A percentile compares a stretch with the other conserved stretches of the same genome.
Conservation (phyloP, 2,888 invertebrate genomes). For the Junonia oenone region DNA sequence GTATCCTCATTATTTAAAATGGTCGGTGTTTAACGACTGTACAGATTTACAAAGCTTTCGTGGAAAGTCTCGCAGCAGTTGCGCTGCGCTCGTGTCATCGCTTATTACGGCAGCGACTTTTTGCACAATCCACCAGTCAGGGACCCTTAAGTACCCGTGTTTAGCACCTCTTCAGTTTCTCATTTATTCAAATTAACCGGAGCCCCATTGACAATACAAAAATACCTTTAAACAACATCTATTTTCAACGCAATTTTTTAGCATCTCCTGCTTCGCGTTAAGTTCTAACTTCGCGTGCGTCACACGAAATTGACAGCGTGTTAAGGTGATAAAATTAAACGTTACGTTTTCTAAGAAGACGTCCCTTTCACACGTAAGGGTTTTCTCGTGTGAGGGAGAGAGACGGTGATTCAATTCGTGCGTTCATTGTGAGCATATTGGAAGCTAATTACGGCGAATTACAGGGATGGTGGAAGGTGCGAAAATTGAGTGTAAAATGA, state of each 20-base stretch:
- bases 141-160: slow-evolving; percentile 33
- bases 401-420: slow-evolving; percentile 27
- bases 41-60: slow-evolving; percentile 26
- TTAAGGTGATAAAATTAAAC: slow-evolving; percentile 6
- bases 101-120: slow-evolving; percentile 27
- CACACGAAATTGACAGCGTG: slow-evolving; percentile 2
- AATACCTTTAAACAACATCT: slow-evolving; percentile 20
- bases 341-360: slow-evolving; percentile 27
- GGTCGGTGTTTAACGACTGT: slow-evolving; percentile 14
- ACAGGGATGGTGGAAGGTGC: slow-evolving; percentile 56
- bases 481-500: slow-evolving; percentile 67
- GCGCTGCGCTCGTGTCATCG: slow-evolving; percentile 28
- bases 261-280: slow-evolving; percentile 4
- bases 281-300: slow-evolving; percentile 15
- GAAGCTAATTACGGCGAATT: slow-evolving; percentile 55
- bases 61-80: slow-evolving; percentile 29
- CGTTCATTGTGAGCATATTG: slow-evolving; percentile 30
- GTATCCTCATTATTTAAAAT: slow-evolving; percentile 24
- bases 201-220: slow-evolving; percentile 31
- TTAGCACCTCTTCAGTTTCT: slow-evolving; percentile 38
- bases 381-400: slow-evolving; percentile 23
- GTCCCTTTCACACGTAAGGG: slow-evolving; percentile 22
- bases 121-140: slow-evolving; percentile 25
- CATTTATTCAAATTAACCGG: slow-evolving; percentile 37
- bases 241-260: neutral